A percentile compares a stretch with the other conserved stretches of the same genome.
Evolutionary conservation across 1,140 invertebrate genomes (phyloP).

Genomic region (Pygmarrhopalites habei): DNA sequence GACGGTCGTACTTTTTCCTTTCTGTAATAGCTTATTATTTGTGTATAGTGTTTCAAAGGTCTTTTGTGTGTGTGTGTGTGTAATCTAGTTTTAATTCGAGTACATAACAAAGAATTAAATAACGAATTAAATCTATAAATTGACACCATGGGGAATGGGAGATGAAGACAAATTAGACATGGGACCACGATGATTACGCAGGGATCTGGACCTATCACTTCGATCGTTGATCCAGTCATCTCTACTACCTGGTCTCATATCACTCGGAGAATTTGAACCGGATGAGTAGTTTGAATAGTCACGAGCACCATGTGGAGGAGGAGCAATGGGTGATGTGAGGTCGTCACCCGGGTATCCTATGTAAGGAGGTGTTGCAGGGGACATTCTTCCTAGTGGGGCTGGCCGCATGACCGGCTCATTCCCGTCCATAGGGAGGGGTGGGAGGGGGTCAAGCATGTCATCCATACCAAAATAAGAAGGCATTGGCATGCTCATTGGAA

Average conservation of each 20-base stretch:
- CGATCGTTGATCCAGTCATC: slow-evolving; percentile 12
- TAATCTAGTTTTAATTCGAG: no score
- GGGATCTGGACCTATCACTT: not conserved
- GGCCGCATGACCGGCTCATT: slow-evolving; percentile 15
- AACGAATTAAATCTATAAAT: not conserved
- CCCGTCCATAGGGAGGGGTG: slow-evolving; percentile 30
- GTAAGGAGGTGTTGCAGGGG: slow-evolving; percentile 19
- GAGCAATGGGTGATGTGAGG: slow-evolving; percentile 11
- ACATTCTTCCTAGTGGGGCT: slow-evolving; percentile 30
- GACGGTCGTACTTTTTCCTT: no score
- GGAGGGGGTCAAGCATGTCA: slow-evolving; percentile 26
- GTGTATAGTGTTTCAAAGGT: no score
- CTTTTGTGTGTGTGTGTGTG: no score
- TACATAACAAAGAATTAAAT: no score
- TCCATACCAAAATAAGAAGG: slow-evolving; percentile 36
- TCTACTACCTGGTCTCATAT: not conserved
- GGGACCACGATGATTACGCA: not conserved
- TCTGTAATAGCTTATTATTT: no score
- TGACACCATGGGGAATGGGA: not conserved
- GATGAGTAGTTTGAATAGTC: slow-evolving; percentile 30
- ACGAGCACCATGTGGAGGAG: slow-evolving; percentile 2
- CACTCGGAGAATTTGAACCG: slow-evolving; percentile 16
- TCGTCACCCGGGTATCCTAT: slow-evolving; percentile 15
- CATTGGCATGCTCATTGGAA: not conserved
- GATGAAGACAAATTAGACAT: not conserved